Evolutionary conservation across 2,888 invertebrate species (phyloP).

Genomic region (Isotomurus palustris): DNA sequence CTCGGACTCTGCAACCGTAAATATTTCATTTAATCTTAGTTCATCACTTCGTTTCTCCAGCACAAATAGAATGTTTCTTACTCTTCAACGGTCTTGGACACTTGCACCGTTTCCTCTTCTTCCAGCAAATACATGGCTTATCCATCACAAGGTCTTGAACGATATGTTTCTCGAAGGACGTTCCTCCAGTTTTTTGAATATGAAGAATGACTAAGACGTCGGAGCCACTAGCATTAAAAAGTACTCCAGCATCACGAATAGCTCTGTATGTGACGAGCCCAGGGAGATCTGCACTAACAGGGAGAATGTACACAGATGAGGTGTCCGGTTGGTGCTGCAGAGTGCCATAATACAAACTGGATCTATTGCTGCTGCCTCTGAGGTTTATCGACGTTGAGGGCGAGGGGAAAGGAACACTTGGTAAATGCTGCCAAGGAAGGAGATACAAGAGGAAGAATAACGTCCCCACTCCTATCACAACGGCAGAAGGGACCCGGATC

Average conservation of each 20-base stretch:
- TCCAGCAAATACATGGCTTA: conserved; percentile 89
- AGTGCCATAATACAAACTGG: background rate
- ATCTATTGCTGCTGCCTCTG: conserved; percentile 15
- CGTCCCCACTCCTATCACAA: conserved; percentile 38
- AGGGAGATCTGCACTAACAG: conserved; percentile 18
- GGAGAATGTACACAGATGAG: background rate
- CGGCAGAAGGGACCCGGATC: conserved; percentile 33
- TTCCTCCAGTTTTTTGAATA: conserved; percentile 99
- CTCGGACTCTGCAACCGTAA: background rate
- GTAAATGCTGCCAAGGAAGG: conserved; percentile 44
- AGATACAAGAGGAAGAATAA: conserved; percentile 43
- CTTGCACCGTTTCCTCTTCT: conserved; percentile 80
- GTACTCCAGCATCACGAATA: conserved; percentile 34
- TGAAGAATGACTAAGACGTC: conserved; percentile 98
- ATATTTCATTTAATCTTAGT: no score
- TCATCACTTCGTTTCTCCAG: no score
- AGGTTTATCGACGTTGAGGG: conserved; percentile 32
- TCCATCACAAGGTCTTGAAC: conserved; percentile 89
- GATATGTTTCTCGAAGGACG: conserved; percentile 92
- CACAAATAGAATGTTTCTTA: no score
- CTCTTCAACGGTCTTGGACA: conserved; percentile 68
- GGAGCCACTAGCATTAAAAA: conserved; percentile 57
- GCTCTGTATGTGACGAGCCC: conserved; percentile 43
- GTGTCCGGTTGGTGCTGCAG: background rate
- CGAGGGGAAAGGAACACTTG: conserved; percentile 37